Conservation (phyloP, 2,888 invertebrate genomes). For the Clanis bilineata region DNA sequence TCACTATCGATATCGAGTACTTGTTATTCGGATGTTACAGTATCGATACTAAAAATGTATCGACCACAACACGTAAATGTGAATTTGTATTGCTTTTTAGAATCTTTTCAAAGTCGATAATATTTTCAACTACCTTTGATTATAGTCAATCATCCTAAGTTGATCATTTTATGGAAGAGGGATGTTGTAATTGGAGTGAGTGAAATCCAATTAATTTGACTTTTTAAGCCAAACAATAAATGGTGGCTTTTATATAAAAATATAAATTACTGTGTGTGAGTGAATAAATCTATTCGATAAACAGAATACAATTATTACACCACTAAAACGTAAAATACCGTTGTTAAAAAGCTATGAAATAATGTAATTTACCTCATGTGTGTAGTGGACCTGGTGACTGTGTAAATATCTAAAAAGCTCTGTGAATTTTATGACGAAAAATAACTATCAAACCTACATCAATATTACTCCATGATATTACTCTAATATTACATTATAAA, state of each 20-base stretch:
- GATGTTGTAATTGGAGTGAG: neutral
- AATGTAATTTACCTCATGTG: slow-evolving; percentile 17
- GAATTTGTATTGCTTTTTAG: neutral
- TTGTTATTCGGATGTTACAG: neutral
- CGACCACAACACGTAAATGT: neutral
- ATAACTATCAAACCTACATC: slow-evolving; percentile 31
- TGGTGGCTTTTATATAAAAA: neutral
- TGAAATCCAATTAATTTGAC: neutral
- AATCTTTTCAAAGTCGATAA: too few relatives aligned
- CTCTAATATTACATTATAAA: neutral
- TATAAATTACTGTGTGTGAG: neutral
- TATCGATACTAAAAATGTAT: neutral
- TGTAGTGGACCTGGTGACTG: slow-evolving; percentile 55
- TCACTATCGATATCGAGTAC: neutral
- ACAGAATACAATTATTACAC: neutral
- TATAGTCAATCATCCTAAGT: neutral
- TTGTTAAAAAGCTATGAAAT: slow-evolving; percentile 7
- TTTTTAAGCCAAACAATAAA: neutral
- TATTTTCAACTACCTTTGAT: too few relatives aligned
- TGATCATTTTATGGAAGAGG: neutral
- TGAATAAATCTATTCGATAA: neutral
- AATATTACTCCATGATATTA: slow-evolving; percentile 27
- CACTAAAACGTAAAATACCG: slow-evolving; percentile 45
- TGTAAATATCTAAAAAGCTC: slow-evolving; percentile 62
- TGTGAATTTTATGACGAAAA: slow-evolving; percentile 30